Evolutionary conservation across 2,797 vertebrate genomes (phyloP).

Genomic region (Mallotus villosus): DNA sequence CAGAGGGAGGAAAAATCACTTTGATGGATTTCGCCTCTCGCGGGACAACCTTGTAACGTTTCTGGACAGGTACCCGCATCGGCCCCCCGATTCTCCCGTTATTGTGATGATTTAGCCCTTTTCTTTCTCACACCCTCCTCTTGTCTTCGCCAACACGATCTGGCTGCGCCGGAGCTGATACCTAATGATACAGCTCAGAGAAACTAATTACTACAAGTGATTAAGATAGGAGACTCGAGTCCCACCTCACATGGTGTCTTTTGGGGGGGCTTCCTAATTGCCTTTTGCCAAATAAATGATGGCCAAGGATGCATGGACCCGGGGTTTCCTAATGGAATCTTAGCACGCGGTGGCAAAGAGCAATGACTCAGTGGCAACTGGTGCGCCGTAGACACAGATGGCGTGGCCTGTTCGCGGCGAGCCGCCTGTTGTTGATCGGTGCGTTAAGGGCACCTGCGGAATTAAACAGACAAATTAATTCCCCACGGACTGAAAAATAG

Average conservation of each 20-base stretch:
- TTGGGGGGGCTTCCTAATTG: constrained; percentile 63
- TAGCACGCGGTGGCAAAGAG: constrained; percentile 58
- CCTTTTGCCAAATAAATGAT: constrained; percentile 70
- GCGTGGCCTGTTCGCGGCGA: constrained; percentile 62
- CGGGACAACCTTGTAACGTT: constrained; percentile 83
- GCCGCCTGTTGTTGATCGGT: constrained; percentile 56
- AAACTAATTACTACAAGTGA: constrained; percentile 74
- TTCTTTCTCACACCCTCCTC: constrained; percentile 37
- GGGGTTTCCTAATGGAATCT: constrained; percentile 58
- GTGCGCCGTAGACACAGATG: constrained; percentile 67
- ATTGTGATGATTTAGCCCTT: constrained; percentile 28
- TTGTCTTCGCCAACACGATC: constrained; percentile 58
- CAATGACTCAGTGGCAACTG: constrained; percentile 64
- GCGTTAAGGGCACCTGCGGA: constrained; percentile 70
- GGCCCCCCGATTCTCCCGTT: constrained; percentile 49
- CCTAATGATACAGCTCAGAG: constrained; percentile 70
- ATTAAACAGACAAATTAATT: constrained; percentile 74
- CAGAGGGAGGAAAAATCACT: constrained; percentile 71
- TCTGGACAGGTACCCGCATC: constrained; percentile 73
- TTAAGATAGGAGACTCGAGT: constrained; percentile 66
- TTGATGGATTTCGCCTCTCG: constrained; percentile 79
- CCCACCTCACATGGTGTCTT: constrained; percentile 59
- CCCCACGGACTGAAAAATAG: constrained; percentile 58
- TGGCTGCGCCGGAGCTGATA: constrained; percentile 54
- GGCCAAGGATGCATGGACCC: constrained; percentile 62